phyloP scores from a whole-genome alignment of 2,888 invertebrate species.

The Drosophila eohydei region DNA sequence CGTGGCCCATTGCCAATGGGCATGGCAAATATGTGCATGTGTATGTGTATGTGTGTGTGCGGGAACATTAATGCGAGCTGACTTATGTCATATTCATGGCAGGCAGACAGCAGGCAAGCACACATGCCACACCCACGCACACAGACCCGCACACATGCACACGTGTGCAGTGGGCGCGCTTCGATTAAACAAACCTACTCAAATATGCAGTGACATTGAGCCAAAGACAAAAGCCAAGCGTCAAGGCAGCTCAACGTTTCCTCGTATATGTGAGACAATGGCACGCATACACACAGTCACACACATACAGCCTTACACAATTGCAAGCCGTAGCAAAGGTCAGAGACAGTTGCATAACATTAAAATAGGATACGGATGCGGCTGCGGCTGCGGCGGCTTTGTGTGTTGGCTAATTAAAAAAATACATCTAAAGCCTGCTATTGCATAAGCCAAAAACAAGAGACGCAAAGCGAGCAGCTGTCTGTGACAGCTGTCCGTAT shows the following conservation, averaged over 20 bases:
- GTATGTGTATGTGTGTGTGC: constrained; percentile 12
- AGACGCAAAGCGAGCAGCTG: constrained; percentile 18
- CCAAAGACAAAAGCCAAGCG: constrained; percentile 62
- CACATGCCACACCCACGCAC: constrained; percentile 40
- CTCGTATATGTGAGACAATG: constrained; percentile 21
- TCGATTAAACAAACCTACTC: constrained; percentile 77
- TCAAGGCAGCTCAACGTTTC: constrained; percentile 21
- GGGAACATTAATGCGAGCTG: constrained; percentile 26
- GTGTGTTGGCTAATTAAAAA: constrained; percentile 46
- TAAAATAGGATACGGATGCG: constrained; percentile 15
- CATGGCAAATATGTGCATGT: not conserved
- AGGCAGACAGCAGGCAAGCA: constrained; percentile 34
- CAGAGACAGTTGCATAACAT: constrained; percentile 46
- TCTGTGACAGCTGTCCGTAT: constrained; percentile 3
- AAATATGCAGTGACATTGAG: constrained; percentile 78
- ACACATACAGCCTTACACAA: constrained; percentile 11
- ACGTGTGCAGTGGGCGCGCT: constrained; percentile 46
- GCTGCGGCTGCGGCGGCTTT: constrained; percentile 13
- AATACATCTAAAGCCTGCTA: constrained; percentile 10
- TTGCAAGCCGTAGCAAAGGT: constrained; percentile 44
- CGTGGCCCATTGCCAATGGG: constrained; percentile 22
- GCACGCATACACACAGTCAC: constrained; percentile 10
- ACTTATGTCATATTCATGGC: constrained; percentile 72
- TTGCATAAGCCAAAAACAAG: constrained; percentile 40
- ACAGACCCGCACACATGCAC: constrained; percentile 4